phyloP scores from a whole-genome alignment of 2,888 invertebrate species.

The Chloromyia formosa region DNA sequence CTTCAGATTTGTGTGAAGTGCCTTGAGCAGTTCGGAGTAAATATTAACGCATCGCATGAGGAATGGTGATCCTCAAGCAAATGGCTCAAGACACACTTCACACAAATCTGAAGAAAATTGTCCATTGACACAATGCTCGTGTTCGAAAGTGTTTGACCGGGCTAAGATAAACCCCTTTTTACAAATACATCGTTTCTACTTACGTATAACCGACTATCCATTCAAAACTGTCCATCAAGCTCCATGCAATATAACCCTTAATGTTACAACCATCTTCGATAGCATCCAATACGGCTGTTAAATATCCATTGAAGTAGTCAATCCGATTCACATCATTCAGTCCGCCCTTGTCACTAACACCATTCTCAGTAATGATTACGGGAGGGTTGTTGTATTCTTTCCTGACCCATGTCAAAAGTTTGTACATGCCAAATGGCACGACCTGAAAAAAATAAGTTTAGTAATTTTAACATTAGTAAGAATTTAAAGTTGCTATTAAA shows the following conservation, averaged over 20 bases:
- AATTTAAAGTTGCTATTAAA: too few species aligned
- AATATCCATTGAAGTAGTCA: constrained; percentile 65
- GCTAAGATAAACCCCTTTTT: too few species aligned
- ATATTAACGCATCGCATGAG: too few species aligned
- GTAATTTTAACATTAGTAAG: too few species aligned
- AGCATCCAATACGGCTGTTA: constrained; percentile 60
- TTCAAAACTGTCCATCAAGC: constrained; percentile 83
- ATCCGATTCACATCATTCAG: constrained; percentile 66
- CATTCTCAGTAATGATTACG: constrained; percentile 71
- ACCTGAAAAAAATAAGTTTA: constrained; percentile 62
- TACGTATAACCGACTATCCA: constrained; percentile 80
- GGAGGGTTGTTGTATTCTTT: constrained; percentile 68
- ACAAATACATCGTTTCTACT: constrained; percentile 59
- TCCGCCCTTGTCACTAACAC: constrained; percentile 66
- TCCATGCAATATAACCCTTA: constrained; percentile 78
- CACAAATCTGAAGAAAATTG: too few species aligned
- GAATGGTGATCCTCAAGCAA: too few species aligned
- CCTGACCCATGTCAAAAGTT: constrained; percentile 71
- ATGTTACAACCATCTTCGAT: constrained; percentile 70
- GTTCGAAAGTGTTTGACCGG: too few species aligned
- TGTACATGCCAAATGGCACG: constrained; percentile 73
- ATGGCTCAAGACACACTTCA: too few species aligned
- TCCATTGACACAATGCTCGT: too few species aligned
- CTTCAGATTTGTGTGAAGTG: too few species aligned
- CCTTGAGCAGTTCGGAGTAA: too few species aligned